Conservation (phyloP, 2,797 vertebrate species). For the Phataginus tetradactyla region DNA sequence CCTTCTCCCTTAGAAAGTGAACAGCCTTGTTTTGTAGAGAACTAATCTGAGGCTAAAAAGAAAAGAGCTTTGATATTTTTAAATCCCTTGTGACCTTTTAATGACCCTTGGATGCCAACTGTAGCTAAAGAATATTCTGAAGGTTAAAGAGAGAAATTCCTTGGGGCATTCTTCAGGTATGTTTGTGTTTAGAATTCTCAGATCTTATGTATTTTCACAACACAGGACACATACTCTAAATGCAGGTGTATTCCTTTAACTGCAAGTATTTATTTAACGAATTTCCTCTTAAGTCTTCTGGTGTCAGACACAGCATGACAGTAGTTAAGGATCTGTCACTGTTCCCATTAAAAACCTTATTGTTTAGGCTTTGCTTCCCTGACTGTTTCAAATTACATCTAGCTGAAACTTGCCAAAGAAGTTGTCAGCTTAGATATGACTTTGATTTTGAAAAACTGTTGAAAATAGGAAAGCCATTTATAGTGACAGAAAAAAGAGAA, state of each 20-base stretch:
- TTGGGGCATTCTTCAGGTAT: constrained; percentile 45
- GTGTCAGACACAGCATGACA: constrained; percentile 68
- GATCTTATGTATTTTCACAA: constrained; percentile 45
- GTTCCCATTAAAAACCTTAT: constrained; percentile 27
- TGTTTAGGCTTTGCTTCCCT: constrained; percentile 68
- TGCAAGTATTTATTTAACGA: constrained; percentile 62
- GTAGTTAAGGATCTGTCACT: constrained; percentile 76
- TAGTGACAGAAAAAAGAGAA: constrained; percentile 64
- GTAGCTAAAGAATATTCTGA: constrained; percentile 62
- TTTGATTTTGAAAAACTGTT: constrained; percentile 77
- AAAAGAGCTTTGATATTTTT: constrained; percentile 20
- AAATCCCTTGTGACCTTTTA: constrained; percentile 59
- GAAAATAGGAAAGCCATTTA: constrained; percentile 77
- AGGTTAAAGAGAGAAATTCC: constrained; percentile 65
- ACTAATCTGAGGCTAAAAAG: constrained; percentile 3
- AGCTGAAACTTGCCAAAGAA: constrained; percentile 77
- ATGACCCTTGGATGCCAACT: constrained; percentile 54
- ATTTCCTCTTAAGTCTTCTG: constrained; percentile 65
- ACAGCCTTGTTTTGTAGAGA: constrained; percentile 22
- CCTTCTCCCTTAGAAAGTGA: not conserved
- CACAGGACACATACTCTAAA: constrained; percentile 50
- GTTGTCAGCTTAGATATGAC: constrained; percentile 76
- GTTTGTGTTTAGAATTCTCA: constrained; percentile 64
- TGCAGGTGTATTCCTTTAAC: constrained; percentile 63
- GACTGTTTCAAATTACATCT: constrained; percentile 72